Evolutionary conservation across 1,140 invertebrate species (phyloP).

Genomic region (Heliconius himera): DNA sequence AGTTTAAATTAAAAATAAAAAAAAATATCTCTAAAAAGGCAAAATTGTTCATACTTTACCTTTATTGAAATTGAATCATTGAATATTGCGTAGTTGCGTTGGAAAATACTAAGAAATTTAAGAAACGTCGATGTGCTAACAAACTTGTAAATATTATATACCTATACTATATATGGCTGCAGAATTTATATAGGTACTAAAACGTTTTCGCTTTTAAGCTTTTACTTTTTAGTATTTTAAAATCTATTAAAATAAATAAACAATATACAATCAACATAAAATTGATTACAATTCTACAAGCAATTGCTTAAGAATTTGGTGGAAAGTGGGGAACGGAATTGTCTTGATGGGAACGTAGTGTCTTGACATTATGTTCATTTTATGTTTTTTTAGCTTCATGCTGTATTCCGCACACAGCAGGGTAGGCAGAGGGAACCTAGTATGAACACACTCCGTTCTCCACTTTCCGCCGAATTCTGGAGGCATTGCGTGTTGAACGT

Average conservation of each 20-base stretch:
- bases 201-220: neutral
- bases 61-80: neutral
- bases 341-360: too few relatives aligned
- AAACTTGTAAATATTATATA: neutral
- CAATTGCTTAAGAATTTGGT: too few relatives aligned
- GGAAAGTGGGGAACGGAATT: too few relatives aligned
- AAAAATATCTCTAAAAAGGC: neutral
- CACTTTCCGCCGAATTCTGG: too few relatives aligned
- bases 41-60: neutral
- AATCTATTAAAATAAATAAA: neutral
- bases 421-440: too few relatives aligned
- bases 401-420: too few relatives aligned
- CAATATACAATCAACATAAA: neutral
- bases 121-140: neutral
- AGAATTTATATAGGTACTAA: neutral
- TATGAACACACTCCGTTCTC: too few relatives aligned
- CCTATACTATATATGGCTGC: neutral
- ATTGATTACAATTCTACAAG: too few relatives aligned
- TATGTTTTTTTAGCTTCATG: too few relatives aligned
- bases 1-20: neutral
- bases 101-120: conserved; percentile 10
- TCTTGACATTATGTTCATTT: too few relatives aligned
- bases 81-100: neutral
- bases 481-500: too few relatives aligned
- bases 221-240: neutral